Percentiles rank a stretch among this genome's conserved stretches.
Conservation (phyloP, 2,888 invertebrate genomes). For the Synanthedon vespiformis region DNA sequence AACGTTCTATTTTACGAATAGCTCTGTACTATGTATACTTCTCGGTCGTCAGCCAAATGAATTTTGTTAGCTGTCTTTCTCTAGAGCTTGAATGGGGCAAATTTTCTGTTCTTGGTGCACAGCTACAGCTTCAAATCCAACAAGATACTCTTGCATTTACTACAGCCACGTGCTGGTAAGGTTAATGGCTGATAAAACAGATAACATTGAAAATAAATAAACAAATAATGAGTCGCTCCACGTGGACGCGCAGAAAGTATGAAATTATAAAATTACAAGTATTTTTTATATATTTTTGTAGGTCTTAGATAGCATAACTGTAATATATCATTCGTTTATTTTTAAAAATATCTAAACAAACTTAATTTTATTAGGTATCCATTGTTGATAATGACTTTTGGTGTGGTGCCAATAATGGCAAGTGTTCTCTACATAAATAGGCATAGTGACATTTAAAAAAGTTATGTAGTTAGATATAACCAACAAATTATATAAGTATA, state of each 20-base stretch:
- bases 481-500: no score
- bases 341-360: no score
- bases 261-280: no score
- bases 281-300: no score
- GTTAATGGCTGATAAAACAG: slow-evolving; percentile 64
- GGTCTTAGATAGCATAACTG: no score
- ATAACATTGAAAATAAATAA: slow-evolving; percentile 62
- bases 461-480: no score
- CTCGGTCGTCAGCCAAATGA: slow-evolving; percentile 67
- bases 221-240: slow-evolving; percentile 19
- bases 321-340: no score
- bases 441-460: not conserved
- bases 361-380: no score
- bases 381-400: not conserved
- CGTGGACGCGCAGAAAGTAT: no score
- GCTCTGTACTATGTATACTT: slow-evolving; percentile 70
- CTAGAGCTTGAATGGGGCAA: slow-evolving; percentile 66
- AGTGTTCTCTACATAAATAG: not conserved
- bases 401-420: not conserved
- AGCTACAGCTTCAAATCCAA: slow-evolving; percentile 69
- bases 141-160: slow-evolving; percentile 54
- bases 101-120: slow-evolving; percentile 61
- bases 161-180: slow-evolving; percentile 60
- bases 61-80: slow-evolving; percentile 69
- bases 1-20: slow-evolving; percentile 69